These are phyloP conservation scores for Corydoras maculifer DNA, from an alignment of 2,113 vertebrate genomes.

Conservation along the genomic window DNA sequence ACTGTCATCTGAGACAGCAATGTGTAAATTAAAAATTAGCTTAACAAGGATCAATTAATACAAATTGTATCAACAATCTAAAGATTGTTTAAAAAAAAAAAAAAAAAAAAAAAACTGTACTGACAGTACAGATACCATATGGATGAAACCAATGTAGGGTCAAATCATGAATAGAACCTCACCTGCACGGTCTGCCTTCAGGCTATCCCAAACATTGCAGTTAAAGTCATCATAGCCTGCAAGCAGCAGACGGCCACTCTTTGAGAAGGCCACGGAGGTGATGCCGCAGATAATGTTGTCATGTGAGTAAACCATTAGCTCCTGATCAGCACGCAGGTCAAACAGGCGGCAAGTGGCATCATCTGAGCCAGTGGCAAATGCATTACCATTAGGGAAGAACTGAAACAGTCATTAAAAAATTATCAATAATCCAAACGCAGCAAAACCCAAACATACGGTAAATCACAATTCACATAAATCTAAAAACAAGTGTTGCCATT, in stretches of 20 bases:
- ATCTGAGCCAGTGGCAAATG: constrained; percentile 96
- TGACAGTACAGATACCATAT: too few species aligned
- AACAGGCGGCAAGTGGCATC: constrained; percentile 98
- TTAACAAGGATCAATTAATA: too few species aligned
- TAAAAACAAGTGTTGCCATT: too few species aligned
- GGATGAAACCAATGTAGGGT: too few species aligned
- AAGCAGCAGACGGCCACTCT: constrained; percentile 94
- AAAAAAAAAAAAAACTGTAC: too few species aligned
- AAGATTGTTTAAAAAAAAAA: too few species aligned
- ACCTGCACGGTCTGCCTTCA: constrained; percentile 97
- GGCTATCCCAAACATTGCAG: constrained; percentile 98
- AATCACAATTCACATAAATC: too few species aligned
- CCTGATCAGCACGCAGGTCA: constrained; percentile 95
- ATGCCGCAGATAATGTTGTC: constrained; percentile 99
- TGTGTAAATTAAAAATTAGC: too few species aligned
- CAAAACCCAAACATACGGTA: too few species aligned
- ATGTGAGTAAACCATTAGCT: constrained; percentile 97
- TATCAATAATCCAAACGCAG: too few species aligned
- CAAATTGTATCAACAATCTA: too few species aligned
- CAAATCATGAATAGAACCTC: constrained; percentile 1
- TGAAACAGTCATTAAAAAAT: constrained; percentile 18
- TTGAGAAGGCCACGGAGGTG: constrained; percentile 98
- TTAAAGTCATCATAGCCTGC: constrained; percentile 98
- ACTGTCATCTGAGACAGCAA: too few species aligned
- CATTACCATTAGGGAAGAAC: constrained; percentile 99